Base-by-base conservation (phyloP, 2,113 vertebrate genomes). In the Aegotheles bennettii region DNA sequence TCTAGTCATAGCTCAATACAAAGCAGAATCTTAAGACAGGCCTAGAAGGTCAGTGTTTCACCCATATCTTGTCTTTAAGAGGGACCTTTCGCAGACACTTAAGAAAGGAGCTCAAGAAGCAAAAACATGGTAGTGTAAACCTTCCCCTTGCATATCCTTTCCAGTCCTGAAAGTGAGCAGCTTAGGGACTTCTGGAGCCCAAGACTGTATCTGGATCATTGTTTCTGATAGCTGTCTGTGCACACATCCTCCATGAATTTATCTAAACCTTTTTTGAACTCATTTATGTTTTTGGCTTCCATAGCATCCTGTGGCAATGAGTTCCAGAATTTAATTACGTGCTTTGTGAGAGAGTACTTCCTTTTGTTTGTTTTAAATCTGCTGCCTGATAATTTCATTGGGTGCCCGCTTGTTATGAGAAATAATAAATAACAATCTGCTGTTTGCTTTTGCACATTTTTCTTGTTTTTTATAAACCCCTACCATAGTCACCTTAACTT, bases 341-440 rank as follows among this genome's bases (percentile, higher is more conserved):
- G 71, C 84, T 94, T 86, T 85, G 83, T 95, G 92, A 92, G 88
- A 69, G 71, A 89, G 76, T 67, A 60, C 68, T 95, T 97, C 89
- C 94, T 94, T 92, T 86, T 56, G 57, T 90, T 97, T 92, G 78
- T 77, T 95, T 90, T 81, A 81, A 90, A 59, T 89, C 43, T 90
- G 71, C 89, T 93, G 71, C 47, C 36, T 67, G 83, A 45, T 96
- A 92, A 95, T 97, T 95, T 95, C 83, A 92, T 93, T 94, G 89
- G 68, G 13, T 86, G 50, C 60, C 71, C 1, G 4, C 54, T 96
- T 88, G 38, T 90, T 86, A 92, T 10, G n/a, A 83, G 45, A 92
- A 86, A 69, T n/a, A 86, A 76, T 90, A 90, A 57, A 80, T 92
- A 47, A 77, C 47, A 86, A 45, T 77, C 95, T 59, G 28, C 64